phyloP scores from a whole-genome alignment of 2,797 vertebrate genomes.

The Choloepus didactylus region DNA sequence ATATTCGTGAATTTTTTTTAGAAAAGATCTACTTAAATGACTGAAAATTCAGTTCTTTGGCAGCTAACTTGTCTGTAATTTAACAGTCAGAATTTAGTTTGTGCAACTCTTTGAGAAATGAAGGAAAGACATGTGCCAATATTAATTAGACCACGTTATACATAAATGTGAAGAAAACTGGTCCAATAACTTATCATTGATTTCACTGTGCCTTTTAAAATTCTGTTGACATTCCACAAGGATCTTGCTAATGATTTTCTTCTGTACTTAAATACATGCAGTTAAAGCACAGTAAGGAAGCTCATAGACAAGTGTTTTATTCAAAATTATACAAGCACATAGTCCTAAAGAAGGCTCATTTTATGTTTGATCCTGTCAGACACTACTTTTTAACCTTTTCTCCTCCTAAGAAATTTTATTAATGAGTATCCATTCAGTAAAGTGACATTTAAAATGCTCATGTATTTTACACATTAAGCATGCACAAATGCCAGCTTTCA shows the following conservation, averaged over 20 bases:
- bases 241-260: neutral
- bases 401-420: neutral
- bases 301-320: neutral
- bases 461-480: neutral
- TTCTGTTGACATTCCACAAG: neutral
- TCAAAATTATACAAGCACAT: neutral
- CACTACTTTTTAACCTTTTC: neutral
- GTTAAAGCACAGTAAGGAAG: constrained; percentile 28
- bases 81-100: constrained; percentile 18
- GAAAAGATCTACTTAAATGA: neutral
- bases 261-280: constrained; percentile 38
- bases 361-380: neutral
- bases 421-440: neutral
- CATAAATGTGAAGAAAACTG: neutral
- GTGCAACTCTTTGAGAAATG: neutral
- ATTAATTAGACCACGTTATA: neutral
- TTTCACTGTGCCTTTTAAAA: constrained; percentile 2
- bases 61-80: neutral
- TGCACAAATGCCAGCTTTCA: neutral
- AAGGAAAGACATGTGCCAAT: neutral
- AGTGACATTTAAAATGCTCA: neutral
- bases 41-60: constrained; percentile 12
- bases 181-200: neutral
- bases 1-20: neutral
- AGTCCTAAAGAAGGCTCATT: constrained; percentile 6